Base-by-base conservation (phyloP, 1,140 invertebrate species). In the Euglossa dilemma region DNA sequence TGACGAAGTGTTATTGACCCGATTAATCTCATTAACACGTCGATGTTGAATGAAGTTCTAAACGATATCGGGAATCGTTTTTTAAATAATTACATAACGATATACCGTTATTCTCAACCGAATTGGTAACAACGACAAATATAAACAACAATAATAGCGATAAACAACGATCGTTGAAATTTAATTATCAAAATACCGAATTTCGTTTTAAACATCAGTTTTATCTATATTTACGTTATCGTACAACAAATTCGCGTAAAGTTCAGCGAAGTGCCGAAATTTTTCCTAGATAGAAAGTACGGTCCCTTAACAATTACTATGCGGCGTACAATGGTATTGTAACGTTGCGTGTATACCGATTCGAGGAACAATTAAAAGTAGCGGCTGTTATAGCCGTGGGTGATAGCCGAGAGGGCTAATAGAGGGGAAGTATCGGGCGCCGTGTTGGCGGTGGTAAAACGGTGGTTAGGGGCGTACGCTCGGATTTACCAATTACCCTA, bases 331-430 rank as follows among this genome's bases (percentile, higher is more conserved):
- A 11, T 45, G 45, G 47, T 52, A 52, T 71, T 25, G 23, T 63
- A 52, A 72, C 25, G 45, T 43, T 80, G 47, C 16, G 56, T 63
- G 67, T 45, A 36, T 16, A 43, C 47, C 45, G 47, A 36, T 79
- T 59, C n/a, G 45, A n/a, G 25, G 54, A 50, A 50, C 67, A 80
- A 80, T 80, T 82, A 69, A 82, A 82, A 82, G 72, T 75, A 52
- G 57, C 4, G 47, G 11, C 45, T 43, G 45, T 47, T 57, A 28
- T 79, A 74, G 59, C n/a, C 43, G 72, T 75, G 14, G 23, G 12
- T 47, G 79, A 54, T 59, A 54, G 28, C 54, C 50, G 28, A 56
- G 63, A 9, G 63, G 28, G 47, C 45, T 66, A 76, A 75, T 64
- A 50, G 73, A 66, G 63, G 61, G 52, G 72, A 67, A 76, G 36